phyloP scores from a whole-genome alignment of 2,888 invertebrate genomes.

The Pantelozetes paolii region DNA sequence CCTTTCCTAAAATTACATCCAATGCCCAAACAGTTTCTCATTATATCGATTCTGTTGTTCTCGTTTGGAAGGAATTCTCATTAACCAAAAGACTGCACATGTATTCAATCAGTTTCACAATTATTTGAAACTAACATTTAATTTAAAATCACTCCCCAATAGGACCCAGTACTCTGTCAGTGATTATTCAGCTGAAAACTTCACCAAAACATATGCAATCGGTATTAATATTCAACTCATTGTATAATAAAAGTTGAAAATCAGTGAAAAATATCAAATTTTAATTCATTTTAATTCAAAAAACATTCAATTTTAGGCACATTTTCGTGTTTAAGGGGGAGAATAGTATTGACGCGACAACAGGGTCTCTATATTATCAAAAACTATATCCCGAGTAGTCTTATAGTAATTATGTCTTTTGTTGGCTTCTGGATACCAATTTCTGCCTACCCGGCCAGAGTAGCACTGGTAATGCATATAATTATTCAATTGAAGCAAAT shows the following conservation, averaged over 20 bases:
- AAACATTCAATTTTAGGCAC: slow-evolving; percentile 41
- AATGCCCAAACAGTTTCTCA: slow-evolving; percentile 43
- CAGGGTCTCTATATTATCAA: slow-evolving; percentile 45
- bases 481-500: no score
- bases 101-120: slow-evolving; percentile 31
- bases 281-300: slow-evolving; percentile 34
- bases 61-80: slow-evolving; percentile 46
- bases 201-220: slow-evolving; percentile 44
- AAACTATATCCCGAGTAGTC: slow-evolving; percentile 45
- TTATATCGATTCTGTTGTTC: slow-evolving; percentile 43
- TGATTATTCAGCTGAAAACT: slow-evolving; percentile 34
- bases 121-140: background rate
- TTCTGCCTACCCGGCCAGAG: slow-evolving; percentile 46
- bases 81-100: slow-evolving; percentile 39
- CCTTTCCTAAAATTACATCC: no score
- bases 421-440: slow-evolving; percentile 47
- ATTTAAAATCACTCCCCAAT: background rate
- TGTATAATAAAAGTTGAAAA: no score
- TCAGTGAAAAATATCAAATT: slow-evolving; percentile 18
- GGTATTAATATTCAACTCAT: slow-evolving; percentile 36
- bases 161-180: slow-evolving; percentile 44
- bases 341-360: slow-evolving; percentile 42
- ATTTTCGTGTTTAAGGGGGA: slow-evolving; percentile 45
- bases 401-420: slow-evolving; percentile 46
- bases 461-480: slow-evolving; percentile 39